These are phyloP conservation scores for Drosophila koepferae DNA, from an alignment of 2,888 invertebrate species.

Conservation along the genomic window DNA sequence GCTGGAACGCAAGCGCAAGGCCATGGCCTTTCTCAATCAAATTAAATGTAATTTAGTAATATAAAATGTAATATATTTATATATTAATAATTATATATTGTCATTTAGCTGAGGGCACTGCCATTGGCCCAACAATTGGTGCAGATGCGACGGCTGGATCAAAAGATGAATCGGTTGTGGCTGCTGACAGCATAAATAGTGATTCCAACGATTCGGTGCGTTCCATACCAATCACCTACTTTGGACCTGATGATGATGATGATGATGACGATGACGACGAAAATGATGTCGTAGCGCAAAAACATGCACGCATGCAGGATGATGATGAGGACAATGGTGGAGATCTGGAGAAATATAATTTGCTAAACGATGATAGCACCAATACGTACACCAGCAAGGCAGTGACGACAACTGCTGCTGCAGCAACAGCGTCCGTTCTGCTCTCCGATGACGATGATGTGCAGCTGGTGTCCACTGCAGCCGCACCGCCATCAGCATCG, in stretches of 20 bases:
- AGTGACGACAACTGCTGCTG: not conserved
- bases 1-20: constrained; percentile 91
- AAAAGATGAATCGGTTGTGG: constrained; percentile 12
- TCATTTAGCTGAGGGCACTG: constrained; percentile 50
- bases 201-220: constrained; percentile 83
- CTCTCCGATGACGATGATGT: constrained; percentile 81
- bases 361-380: constrained; percentile 69
- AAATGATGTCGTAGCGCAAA: constrained; percentile 45
- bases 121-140: not conserved
- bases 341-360: constrained; percentile 67
- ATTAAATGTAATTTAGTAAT: constrained; percentile 80
- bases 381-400: constrained; percentile 63
- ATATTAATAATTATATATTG: not conserved
- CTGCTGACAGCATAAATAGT: constrained; percentile 41
- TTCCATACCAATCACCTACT: constrained; percentile 85
- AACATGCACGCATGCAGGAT: constrained; percentile 1
- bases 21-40: constrained; percentile 90
- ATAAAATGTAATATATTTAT: not conserved
- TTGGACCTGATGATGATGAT: constrained; percentile 81
- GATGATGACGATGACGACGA: constrained; percentile 61
- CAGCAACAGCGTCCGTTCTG: constrained; percentile 47
- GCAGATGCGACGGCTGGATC: constrained; percentile 14
- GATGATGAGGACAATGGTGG: constrained; percentile 53
- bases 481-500: constrained; percentile 5
- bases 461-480: constrained; percentile 57